Conservation (phyloP, 1,140 invertebrate genomes). For the Hermatobates lingyangjiaoensis region DNA sequence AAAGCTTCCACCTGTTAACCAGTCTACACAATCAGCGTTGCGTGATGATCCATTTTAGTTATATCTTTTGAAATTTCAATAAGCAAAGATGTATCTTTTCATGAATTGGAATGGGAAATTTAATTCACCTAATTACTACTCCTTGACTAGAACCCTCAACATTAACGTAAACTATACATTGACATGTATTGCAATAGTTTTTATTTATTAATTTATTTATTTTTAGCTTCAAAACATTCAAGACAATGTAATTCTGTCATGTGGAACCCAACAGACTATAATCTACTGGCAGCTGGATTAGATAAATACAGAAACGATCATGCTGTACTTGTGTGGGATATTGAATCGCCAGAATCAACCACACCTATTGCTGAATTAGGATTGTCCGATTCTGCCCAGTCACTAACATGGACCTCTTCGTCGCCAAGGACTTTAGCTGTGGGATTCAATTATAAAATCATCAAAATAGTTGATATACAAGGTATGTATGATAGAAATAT, state of each 20-base stretch:
- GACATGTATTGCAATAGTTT: background rate
- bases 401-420: slow-evolving; percentile 64
- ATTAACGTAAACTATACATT: background rate
- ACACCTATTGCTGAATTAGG: slow-evolving; percentile 30
- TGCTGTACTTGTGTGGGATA: slow-evolving; percentile 62
- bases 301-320: slow-evolving; percentile 61
- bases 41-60: too few species aligned
- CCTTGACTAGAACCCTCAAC: background rate
- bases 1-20: too few species aligned
- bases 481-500: slow-evolving; percentile 32
- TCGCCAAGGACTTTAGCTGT: slow-evolving; percentile 53
- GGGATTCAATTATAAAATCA: slow-evolving; percentile 72
- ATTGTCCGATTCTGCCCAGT: slow-evolving; percentile 61
- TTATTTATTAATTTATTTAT: background rate
- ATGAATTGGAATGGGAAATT: too few species aligned
- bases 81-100: too few species aligned
- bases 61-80: too few species aligned
- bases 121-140: too few species aligned
- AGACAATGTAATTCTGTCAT: slow-evolving; percentile 69
- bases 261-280: slow-evolving; percentile 72
- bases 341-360: background rate
- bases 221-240: slow-evolving; percentile 51
- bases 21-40: too few species aligned
- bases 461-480: slow-evolving; percentile 80
- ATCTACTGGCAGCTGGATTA: slow-evolving; percentile 64